These are phyloP conservation scores for Icerya purchasi DNA, from an alignment of 2,888 invertebrate genomes.

Conservation along the genomic window DNA sequence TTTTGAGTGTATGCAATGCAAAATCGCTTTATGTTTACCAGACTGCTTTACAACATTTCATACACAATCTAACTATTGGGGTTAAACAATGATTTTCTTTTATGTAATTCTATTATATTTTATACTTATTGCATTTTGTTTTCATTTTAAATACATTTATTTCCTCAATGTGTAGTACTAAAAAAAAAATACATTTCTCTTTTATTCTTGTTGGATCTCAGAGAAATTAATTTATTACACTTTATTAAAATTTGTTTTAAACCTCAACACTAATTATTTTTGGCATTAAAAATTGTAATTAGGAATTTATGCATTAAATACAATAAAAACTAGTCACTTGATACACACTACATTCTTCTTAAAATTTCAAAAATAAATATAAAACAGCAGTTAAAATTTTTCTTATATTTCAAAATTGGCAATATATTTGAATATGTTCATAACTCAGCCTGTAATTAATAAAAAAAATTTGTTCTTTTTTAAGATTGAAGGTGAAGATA, in stretches of 20 bases:
- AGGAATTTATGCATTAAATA: not conserved
- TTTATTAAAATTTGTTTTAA: too few relatives aligned
- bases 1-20: not conserved
- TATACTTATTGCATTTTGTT: too few relatives aligned
- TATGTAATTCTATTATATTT: not conserved
- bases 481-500: not conserved
- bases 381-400: not conserved
- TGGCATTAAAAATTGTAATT: not conserved
- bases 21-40: not conserved
- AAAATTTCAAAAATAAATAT: not conserved
- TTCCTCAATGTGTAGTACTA: too few relatives aligned
- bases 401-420: not conserved
- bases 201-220: too few relatives aligned
- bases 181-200: too few relatives aligned
- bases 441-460: not conserved
- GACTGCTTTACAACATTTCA: not conserved
- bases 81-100: too few relatives aligned
- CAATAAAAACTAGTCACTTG: not conserved
- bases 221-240: too few relatives aligned
- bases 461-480: not conserved
- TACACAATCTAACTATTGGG: not conserved
- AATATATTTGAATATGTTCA: not conserved
- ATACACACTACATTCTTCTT: not conserved
- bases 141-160: too few relatives aligned
- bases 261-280: too few relatives aligned